Base-by-base conservation (phyloP, 2,797 vertebrate species). In the Neosalanx taihuensis region DNA sequence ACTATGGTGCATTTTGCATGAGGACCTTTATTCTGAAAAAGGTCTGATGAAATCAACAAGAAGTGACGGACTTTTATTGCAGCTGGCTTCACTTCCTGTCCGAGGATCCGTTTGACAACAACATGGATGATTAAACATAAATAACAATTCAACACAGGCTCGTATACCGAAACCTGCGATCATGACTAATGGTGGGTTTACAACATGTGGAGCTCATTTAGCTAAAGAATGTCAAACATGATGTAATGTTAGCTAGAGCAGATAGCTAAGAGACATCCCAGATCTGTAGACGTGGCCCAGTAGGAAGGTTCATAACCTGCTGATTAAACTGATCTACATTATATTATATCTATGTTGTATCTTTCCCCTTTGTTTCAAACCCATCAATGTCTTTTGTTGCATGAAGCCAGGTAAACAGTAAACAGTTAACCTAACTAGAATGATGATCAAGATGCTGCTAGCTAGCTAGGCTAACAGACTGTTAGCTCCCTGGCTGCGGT, bases 111-210 rank as follows among this genome's bases (percentile, higher is more conserved):
- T n/a, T 18, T 56, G 41, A 33, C 74, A 86, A 33, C 74, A 86
- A 59, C 62, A 91, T 91, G 90, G 61, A 62, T 90, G 65, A 84
- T 74, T 64, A 59, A 69, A 62, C 70, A 51, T 18, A 72, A 63
- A 1, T 18, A 31, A 72, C 72, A 51, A 73, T 35, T 70, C 79
- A 10, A 35, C n/a, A 51, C 64, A 72, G 67, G 69, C 30, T 56
- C 72, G 71, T 70, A 70, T 56, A 71, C 70, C 76, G 51, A 72
- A 82, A 83, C 49, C 77, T 74, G 86, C 82, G 71, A 91, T 80
- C 7, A 94, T 94, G 93, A 93, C 93, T 74, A 94, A 94, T 79
- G 93, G 93, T 94, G 87, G 30, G 91, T 84, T 60, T 18, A 13
- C 49, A 31, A 35, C n/a, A 15, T 35, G 1, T 29, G 31, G 51